Evolutionary conservation across 2,797 vertebrate genomes (phyloP).

Genomic region (Malacoctenus gilli): DNA sequence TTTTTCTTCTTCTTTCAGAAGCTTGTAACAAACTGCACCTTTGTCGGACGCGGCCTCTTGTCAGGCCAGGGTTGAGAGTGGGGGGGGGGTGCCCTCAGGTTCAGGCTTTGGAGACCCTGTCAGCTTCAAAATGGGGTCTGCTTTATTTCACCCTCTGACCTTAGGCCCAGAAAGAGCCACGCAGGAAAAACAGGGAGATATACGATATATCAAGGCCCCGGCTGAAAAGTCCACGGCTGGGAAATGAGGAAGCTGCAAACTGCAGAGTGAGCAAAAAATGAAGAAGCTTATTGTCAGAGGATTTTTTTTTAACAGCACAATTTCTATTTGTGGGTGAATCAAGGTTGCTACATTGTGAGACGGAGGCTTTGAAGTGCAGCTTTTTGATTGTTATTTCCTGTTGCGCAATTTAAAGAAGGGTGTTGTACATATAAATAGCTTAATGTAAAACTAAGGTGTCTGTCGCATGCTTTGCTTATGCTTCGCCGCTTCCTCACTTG

Average conservation of each 20-base stretch:
- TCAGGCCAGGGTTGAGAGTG: slow-evolving; percentile 67
- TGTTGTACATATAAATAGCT: slow-evolving; percentile 20
- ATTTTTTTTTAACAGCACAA: slow-evolving; percentile 47
- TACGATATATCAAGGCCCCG: slow-evolving; percentile 80
- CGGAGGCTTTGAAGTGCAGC: slow-evolving; percentile 35
- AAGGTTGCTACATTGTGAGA: slow-evolving; percentile 49
- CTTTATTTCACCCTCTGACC: slow-evolving; percentile 86
- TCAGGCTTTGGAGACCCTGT: slow-evolving; percentile 82
- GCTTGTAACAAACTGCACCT: slow-evolving; percentile 83
- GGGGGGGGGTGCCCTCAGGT: slow-evolving; percentile 72
- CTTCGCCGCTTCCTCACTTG: slow-evolving; percentile 49
- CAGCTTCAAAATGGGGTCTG: slow-evolving; percentile 84
- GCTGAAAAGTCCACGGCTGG: slow-evolving; percentile 74
- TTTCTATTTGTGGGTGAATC: slow-evolving; percentile 50
- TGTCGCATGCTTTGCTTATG: slow-evolving; percentile 46
- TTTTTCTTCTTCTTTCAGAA: slow-evolving; percentile 57
- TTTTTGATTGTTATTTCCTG: slow-evolving; percentile 27
- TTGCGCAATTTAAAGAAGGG: background rate
- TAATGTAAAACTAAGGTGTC: slow-evolving; percentile 15
- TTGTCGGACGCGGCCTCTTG: slow-evolving; percentile 80
- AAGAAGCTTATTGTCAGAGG: slow-evolving; percentile 73
- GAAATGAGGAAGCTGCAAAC: slow-evolving; percentile 75
- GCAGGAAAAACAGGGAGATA: slow-evolving; percentile 84
- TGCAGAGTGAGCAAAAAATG: slow-evolving; percentile 78
- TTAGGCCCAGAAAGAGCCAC: slow-evolving; percentile 75